A percentile compares a stretch with the other conserved stretches of the same genome.
phyloP scores from a whole-genome alignment of 2,888 invertebrate species.

The Paralinhomoeus sp. region DNA sequence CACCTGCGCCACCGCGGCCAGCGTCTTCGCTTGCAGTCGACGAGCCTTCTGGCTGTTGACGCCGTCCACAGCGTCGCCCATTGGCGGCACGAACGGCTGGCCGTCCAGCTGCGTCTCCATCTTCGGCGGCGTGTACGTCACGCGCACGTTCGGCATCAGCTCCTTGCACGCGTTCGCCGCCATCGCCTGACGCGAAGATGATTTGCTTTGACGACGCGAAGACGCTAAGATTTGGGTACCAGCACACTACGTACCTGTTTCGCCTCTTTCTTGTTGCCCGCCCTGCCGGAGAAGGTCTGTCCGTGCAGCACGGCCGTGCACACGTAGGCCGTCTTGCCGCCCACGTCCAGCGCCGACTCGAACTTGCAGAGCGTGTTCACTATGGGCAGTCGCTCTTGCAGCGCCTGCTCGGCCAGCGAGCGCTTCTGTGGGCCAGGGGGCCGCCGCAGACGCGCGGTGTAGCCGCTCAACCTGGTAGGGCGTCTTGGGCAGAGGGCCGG shows the following conservation, averaged over 20 bases:
- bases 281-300: background rate
- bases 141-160: background rate
- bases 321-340: background rate
- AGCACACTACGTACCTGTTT: background rate
- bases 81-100: too few relatives aligned
- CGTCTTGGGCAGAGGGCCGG: too few relatives aligned
- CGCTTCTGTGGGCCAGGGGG: too few relatives aligned
- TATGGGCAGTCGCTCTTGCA: background rate
- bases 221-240: too few relatives aligned
- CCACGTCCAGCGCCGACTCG: background rate
- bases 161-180: background rate
- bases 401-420: too few relatives aligned
- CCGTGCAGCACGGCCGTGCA: background rate
- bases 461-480: too few relatives aligned
- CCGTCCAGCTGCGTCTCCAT: too few relatives aligned
- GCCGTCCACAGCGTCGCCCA: background rate
- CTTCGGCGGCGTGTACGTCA: background rate
- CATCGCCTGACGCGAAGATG: background rate
- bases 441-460: too few relatives aligned
- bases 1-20: background rate
- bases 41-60: background rate
- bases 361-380: background rate
- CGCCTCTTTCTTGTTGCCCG: constrained; percentile 1
- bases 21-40: too few relatives aligned
- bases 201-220: too few relatives aligned